phyloP scores from a whole-genome alignment of 53 echinoderm and acorn worm species.

The Stichopus horrens region DNA sequence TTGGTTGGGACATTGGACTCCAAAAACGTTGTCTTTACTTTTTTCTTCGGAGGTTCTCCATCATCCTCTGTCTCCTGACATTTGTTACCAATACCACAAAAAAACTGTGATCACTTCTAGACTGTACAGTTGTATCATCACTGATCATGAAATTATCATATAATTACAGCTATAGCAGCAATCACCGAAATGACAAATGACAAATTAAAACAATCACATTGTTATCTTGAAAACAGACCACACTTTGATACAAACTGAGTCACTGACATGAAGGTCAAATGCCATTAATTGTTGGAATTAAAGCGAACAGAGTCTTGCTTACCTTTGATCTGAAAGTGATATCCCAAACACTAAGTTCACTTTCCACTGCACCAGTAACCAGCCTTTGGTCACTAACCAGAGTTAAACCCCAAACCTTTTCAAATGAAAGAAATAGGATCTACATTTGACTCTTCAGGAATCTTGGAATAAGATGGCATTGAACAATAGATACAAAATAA shows the following conservation, averaged over 20 bases:
- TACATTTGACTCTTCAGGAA: neutral
- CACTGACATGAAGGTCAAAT: no score
- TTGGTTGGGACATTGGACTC: constrained; percentile 45
- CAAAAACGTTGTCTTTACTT: constrained; percentile 51
- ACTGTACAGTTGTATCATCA: no score
- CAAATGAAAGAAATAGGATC: neutral
- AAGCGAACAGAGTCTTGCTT: neutral
- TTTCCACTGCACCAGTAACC: constrained; percentile 85
- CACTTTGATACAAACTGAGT: no score
- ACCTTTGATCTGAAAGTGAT: constrained; percentile 78
- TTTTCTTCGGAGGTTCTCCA: constrained; percentile 58
- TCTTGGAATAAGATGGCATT: neutral
- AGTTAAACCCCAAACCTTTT: constrained; percentile 90
- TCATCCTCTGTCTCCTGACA: constrained; percentile 35
- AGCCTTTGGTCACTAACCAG: constrained; percentile 63
- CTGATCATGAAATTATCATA: no score
- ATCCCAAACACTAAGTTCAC: constrained; percentile 95
- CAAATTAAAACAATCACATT: no score
- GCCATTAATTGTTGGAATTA: no score
- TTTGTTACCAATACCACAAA: neutral
- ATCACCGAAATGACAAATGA: no score
- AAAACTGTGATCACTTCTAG: neutral
- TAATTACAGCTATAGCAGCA: no score
- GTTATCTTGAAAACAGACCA: no score
- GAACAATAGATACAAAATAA: neutral